These are phyloP conservation scores for Dendrolimus kikuchii DNA, from an alignment of 1,140 invertebrate genomes.

Conservation along the genomic window DNA sequence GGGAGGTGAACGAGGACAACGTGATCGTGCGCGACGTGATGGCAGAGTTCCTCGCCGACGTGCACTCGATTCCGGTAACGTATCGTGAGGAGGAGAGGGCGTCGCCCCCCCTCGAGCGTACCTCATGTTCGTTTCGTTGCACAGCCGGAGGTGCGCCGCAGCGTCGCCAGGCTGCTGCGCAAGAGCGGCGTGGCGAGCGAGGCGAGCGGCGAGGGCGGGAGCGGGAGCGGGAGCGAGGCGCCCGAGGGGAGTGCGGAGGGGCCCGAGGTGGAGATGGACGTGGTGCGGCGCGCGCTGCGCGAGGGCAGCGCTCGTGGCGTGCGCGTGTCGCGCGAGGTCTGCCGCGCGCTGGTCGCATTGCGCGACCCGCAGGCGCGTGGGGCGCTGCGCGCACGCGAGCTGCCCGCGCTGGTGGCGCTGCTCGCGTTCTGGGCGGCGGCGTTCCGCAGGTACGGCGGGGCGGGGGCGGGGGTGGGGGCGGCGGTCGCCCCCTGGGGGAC, in stretches of 20 bases:
- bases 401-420: constrained; percentile 36
- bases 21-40: constrained; percentile 78
- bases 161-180: neutral
- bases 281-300: constrained; percentile 61
- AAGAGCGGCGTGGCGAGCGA: neutral
- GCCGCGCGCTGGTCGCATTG: constrained; percentile 79
- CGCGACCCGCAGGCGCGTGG: constrained; percentile 58
- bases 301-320: constrained; percentile 13
- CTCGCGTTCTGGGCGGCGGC: constrained; percentile 32
- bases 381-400: constrained; percentile 29
- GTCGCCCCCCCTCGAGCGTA: neutral
- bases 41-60: constrained; percentile 74
- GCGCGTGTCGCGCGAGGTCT: constrained; percentile 65
- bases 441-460: constrained; percentile 68
- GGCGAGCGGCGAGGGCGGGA: neutral
- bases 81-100: neutral
- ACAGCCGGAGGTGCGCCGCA: constrained; percentile 21
- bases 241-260: neutral
- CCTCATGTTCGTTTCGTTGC: neutral
- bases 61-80: constrained; percentile 15
- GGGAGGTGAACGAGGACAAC: constrained; percentile 86
- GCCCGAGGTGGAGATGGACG: constrained; percentile 18
- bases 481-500: constrained; percentile 71
- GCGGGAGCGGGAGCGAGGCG: neutral
- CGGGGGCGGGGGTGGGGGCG: constrained; percentile 56